Percentiles rank a stretch among this genome's conserved stretches.
phyloP scores from a whole-genome alignment of 2,113 vertebrate species.

The Dissostichus mawsoni region DNA sequence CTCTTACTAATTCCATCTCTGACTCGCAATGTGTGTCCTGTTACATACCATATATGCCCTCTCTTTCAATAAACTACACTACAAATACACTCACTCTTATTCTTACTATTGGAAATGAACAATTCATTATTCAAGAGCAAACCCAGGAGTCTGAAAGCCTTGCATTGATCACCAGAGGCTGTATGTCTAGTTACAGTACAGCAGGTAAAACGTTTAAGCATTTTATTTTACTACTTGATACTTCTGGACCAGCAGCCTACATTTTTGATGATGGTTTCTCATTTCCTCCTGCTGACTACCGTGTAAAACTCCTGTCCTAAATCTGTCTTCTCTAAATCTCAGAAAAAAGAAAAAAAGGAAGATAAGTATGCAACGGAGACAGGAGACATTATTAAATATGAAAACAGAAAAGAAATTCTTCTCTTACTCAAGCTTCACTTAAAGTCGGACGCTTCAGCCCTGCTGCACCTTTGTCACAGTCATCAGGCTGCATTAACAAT shows the following conservation, averaged over 20 bases:
- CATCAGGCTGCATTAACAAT: slow-evolving; percentile 33
- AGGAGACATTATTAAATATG: slow-evolving; percentile 36
- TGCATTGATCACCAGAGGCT: too few species aligned
- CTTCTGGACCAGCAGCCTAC: neutral
- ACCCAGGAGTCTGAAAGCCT: neutral
- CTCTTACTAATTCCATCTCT: neutral
- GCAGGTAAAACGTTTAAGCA: too few species aligned
- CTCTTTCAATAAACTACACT: neutral
- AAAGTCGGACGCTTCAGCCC: slow-evolving; percentile 9
- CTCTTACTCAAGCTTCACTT: slow-evolving; percentile 13
- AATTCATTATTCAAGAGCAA: neutral
- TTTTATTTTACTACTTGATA: neutral
- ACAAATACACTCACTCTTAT: neutral
- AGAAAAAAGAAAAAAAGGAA: neutral
- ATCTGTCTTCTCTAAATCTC: slow-evolving; percentile 39
- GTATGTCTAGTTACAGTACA: too few species aligned
- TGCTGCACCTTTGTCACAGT: slow-evolving; percentile 30
- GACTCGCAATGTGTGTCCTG: neutral
- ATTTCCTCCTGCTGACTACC: slow-evolving; percentile 6
- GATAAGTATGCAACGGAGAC: slow-evolving; percentile 19
- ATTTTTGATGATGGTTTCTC: slow-evolving; percentile 15
- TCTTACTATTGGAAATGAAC: neutral
- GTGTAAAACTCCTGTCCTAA: slow-evolving; percentile 37
- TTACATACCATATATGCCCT: neutral
- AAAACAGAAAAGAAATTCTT: slow-evolving; percentile 17